Percentiles rank a stretch among this genome's conserved stretches.
Conservation (phyloP, 2,113 vertebrate genomes). For the Parotia lawesii region DNA sequence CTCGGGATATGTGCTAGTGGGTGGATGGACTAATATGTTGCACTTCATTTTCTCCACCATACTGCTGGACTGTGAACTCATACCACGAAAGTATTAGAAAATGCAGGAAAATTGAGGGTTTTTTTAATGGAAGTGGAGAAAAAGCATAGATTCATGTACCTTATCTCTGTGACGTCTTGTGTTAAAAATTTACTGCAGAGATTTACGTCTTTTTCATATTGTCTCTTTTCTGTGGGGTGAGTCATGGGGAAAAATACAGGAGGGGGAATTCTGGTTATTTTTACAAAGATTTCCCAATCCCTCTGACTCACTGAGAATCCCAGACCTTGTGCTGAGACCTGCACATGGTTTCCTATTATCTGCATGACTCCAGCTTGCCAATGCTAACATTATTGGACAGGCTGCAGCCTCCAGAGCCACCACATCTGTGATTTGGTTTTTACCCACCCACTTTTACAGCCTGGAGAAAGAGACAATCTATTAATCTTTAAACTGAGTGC, state of each 20-base stretch:
- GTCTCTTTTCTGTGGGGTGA: not conserved
- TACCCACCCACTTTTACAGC: not conserved
- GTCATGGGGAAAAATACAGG: not conserved
- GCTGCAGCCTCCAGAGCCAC: not conserved
- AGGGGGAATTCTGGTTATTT: not conserved
- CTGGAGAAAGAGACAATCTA: not conserved
- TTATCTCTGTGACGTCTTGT: not conserved
- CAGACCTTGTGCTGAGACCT: not conserved
- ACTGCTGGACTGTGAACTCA: not conserved
- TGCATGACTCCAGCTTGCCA: not conserved
- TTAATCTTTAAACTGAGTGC: constrained; percentile 29
- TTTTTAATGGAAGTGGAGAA: not conserved
- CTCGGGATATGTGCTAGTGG: not conserved
- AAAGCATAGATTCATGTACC: not conserved
- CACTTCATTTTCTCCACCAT: not conserved
- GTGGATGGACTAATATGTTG: not conserved
- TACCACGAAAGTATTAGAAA: not conserved
- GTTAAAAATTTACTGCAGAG: not conserved
- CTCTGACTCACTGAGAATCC: not conserved
- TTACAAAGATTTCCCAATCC: not conserved
- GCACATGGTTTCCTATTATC: not conserved
- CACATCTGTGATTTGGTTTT: not conserved
- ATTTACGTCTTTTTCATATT: not conserved
- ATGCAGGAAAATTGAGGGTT: rapidly evolving
- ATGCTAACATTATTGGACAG: not conserved